These are phyloP conservation scores for Syngnathus acus DNA, from an alignment of 2,797 vertebrate species.

Conservation along the genomic window DNA sequence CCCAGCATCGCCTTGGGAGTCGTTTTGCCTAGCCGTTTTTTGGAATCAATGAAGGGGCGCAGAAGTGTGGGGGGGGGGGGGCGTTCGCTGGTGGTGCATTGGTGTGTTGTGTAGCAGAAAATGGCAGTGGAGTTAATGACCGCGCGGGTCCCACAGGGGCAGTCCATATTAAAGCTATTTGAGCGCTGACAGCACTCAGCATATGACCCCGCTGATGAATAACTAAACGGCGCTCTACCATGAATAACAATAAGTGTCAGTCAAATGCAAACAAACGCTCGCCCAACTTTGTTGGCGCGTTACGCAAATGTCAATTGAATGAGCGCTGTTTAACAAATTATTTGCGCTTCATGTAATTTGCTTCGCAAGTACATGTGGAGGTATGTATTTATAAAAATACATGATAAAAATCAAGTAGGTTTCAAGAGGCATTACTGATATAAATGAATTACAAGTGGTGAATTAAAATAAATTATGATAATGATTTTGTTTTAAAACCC, in stretches of 20 bases:
- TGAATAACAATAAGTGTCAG: slow-evolving; percentile 64
- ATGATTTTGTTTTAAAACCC: too few species aligned
- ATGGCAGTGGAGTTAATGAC: slow-evolving; percentile 78
- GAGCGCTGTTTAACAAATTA: not conserved
- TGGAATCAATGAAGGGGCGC: slow-evolving; percentile 58
- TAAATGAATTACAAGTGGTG: too few species aligned
- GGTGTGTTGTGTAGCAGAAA: slow-evolving; percentile 63
- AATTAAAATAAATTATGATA: too few species aligned
- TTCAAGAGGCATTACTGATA: too few species aligned
- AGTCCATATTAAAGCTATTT: slow-evolving; percentile 71
- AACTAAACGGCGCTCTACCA: slow-evolving; percentile 59
- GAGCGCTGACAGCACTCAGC: slow-evolving; percentile 63
- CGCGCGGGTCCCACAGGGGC: slow-evolving; percentile 65
- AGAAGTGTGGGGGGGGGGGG: not conserved
- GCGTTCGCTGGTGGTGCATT: not conserved
- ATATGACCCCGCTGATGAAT: slow-evolving; percentile 68
- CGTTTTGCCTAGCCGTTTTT: slow-evolving; percentile 61
- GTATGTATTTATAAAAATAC: not conserved
- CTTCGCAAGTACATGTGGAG: not conserved
- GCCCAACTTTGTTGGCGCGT: not conserved
- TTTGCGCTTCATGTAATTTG: not conserved
- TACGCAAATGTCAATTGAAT: not conserved
- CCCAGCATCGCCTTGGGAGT: slow-evolving; percentile 59
- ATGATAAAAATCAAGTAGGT: too few species aligned
- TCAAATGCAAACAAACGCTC: slow-evolving; percentile 18